Evolutionary conservation across 2,113 vertebrate genomes (phyloP), one percentile per base, ranked within the genome.

Genomic region (Odobenus rosmarus): DNA sequence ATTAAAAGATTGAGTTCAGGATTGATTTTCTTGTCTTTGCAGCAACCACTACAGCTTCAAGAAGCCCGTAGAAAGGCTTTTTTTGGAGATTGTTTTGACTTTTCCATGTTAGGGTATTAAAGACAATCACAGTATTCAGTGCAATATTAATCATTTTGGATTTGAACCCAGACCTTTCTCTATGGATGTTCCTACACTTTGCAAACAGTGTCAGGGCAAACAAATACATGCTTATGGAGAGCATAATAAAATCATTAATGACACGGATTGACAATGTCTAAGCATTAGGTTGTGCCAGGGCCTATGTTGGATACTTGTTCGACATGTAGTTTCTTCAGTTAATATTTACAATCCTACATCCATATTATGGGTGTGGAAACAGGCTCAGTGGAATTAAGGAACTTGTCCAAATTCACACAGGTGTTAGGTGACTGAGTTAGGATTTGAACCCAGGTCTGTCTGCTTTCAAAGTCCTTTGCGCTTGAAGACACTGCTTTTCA

Each of bases 1-100:
- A 97, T 96, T 31, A 97, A 97, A 97, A 94, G 69, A 85, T 39
- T 84, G 95, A 90, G 21, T 62, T 96, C 31, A 82, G 53, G 77
- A 92, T 96, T 14, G 76, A 93, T 96, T 91, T 96, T 96, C 51
- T 77, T 76, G 33, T 95, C 36, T 95, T 93, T 88, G 53, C 59
- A 88, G 79, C 46, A 96, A 95, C 9, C 14, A 24, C 8, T 36
- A 33, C 26, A 90, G 36, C 31, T 92, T 87, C 39, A 36, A 62
- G 72, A 86, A 62, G 18, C 12, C 31, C 33, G 0, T 3, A 49
- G 64, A 82, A 55, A 95, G 64, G 28, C 36, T 36, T 90, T 59
- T 55, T 61, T 61, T 71, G 15, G 13, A 80, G 76, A 42, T 26
- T 28, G 18, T 36, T 84, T 82, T 67, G 14, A 85, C n/a, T 81